Conservation (phyloP, 2,797 vertebrate genomes). For the Staurois parvus region DNA sequence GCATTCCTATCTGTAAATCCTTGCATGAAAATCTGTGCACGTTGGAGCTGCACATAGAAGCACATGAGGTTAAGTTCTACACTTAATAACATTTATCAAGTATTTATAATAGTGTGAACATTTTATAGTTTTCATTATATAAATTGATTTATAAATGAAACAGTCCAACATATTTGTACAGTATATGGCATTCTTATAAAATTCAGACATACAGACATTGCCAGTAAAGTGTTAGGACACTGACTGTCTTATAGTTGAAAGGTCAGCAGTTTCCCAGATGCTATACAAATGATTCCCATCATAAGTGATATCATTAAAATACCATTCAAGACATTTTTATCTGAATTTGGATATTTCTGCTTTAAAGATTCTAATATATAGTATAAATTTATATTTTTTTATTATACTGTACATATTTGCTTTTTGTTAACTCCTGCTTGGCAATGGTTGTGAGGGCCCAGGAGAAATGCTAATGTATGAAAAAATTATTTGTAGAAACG, state of each 20-base stretch:
- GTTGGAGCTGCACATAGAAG: too few relatives aligned
- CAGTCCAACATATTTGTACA: not conserved
- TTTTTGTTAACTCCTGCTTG: not conserved
- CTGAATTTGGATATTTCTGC: not conserved
- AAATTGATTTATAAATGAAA: not conserved
- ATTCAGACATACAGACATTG: not conserved
- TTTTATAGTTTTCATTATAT: not conserved
- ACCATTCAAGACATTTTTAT: constrained; percentile 3
- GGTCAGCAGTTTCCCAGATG: constrained; percentile 38
- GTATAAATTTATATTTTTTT: too few relatives aligned
- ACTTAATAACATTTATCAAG: not conserved
- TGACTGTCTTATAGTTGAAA: not conserved
- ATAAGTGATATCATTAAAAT: constrained; percentile 12
- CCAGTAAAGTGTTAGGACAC: not conserved
- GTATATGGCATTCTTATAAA: constrained; percentile 6
- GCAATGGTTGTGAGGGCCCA: not conserved
- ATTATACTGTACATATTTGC: not conserved
- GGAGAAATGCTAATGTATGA: not conserved
- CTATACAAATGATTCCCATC: constrained; percentile 32
- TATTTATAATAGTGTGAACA: too few relatives aligned
- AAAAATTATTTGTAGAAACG: not conserved
- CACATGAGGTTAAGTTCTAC: not conserved
- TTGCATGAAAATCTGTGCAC: too few relatives aligned
- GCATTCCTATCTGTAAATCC: too few relatives aligned
- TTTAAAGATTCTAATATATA: not conserved